Percentiles rank a stretch among this genome's conserved stretches.
Conservation (phyloP, 2,113 vertebrate genomes). For the Ploceus nigricollis region DNA sequence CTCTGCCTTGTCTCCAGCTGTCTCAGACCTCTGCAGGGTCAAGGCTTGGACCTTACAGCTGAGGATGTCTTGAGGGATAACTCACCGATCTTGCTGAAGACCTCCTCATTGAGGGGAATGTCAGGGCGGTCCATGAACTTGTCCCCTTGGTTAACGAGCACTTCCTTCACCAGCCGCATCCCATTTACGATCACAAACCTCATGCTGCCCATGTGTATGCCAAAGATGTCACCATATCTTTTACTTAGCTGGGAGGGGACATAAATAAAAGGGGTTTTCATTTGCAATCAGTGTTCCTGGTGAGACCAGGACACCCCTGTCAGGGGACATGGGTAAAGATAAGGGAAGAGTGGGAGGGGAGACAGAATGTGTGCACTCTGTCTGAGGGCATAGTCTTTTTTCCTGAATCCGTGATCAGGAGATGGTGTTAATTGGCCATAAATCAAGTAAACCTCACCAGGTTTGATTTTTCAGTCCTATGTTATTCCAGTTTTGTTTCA, state of each 20-base stretch:
- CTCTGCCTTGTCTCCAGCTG: background rate
- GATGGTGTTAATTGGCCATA: background rate
- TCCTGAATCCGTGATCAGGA: rapidly evolving
- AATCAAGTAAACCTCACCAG: background rate
- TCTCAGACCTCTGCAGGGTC: background rate
- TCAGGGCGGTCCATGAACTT: constrained; percentile 74
- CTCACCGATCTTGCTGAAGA: background rate
- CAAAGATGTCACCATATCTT: constrained; percentile 77
- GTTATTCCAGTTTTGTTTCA: background rate
- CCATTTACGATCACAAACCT: constrained; percentile 69
- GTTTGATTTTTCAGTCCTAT: background rate
- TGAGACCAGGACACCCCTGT: background rate
- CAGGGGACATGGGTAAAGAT: rapidly evolving
- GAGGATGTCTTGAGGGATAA: background rate
- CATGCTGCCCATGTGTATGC: constrained; percentile 36
- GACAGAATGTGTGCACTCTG: rapidly evolving
- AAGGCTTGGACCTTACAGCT: background rate
- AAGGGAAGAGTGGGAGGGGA: background rate
- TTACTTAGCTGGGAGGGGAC: constrained; percentile 59
- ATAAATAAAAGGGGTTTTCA: background rate
- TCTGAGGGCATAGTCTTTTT: rapidly evolving
- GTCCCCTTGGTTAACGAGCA: constrained; percentile 75
- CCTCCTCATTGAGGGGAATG: background rate
- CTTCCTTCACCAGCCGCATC: constrained; percentile 78
- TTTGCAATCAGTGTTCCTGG: background rate